A percentile compares a stretch with the other conserved stretches of the same genome.
Conservation (phyloP, 2,113 vertebrate genomes). For the Narcine bancroftii region DNA sequence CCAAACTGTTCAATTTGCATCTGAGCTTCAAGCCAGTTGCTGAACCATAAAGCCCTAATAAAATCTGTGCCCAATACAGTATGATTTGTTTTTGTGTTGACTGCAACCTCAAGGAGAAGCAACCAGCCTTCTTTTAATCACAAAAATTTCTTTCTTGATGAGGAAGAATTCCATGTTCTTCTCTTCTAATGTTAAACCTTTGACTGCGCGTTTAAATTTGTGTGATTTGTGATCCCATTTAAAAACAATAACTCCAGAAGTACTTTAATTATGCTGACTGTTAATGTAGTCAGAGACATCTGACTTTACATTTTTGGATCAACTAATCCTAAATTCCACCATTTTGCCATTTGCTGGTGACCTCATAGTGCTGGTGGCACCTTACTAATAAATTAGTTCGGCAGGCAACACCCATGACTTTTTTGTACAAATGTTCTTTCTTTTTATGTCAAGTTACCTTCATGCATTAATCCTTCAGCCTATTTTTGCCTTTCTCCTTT, state of each 20-base stretch:
- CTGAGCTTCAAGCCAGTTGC: not conserved
- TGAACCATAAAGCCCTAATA: not conserved
- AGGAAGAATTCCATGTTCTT: not conserved
- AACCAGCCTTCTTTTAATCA: not conserved
- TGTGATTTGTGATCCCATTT: not conserved
- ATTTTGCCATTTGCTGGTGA: not conserved
- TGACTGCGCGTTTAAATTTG: not conserved
- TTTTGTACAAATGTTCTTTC: not conserved
- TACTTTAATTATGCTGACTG: not conserved
- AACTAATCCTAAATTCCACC: not conserved
- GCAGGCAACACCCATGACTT: not conserved
- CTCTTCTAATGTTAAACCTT: not conserved
- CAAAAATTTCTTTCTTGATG: not conserved
- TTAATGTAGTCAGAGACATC: not conserved
- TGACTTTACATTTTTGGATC: not conserved
- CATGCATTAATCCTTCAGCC: not conserved
- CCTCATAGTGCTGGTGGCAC: not conserved
- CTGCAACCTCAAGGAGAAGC: not conserved
- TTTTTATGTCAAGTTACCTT: not conserved
- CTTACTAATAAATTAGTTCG: not conserved
- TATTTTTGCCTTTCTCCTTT: not conserved
- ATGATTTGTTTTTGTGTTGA: not conserved
- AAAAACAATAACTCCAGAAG: not conserved
- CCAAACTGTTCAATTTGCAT: not conserved
- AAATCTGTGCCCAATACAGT: not conserved